Evolutionary conservation across 2,797 vertebrate species (phyloP).

Genomic region (Morelia viridis): DNA sequence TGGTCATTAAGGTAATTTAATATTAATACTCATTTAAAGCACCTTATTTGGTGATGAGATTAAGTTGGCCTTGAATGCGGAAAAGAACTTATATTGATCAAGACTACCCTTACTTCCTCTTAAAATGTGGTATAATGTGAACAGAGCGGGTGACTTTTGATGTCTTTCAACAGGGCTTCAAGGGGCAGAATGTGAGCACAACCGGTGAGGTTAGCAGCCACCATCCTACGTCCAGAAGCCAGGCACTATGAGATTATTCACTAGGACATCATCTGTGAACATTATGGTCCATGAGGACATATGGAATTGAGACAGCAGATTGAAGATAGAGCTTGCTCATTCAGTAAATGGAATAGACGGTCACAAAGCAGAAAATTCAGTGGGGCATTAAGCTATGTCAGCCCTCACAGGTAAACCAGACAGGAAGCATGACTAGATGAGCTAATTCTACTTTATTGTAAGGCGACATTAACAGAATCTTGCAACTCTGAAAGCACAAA

Average conservation of each 20-base stretch:
- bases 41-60: conserved; percentile 12
- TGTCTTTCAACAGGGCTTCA: not conserved
- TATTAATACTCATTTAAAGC: conserved; percentile 22
- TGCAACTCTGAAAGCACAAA: no score
- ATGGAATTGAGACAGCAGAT: no score
- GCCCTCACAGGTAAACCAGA: not conserved
- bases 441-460: not conserved
- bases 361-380: no score
- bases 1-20: conserved; percentile 19
- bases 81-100: not conserved
- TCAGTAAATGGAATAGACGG: no score
- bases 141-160: not conserved
- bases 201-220: not conserved
- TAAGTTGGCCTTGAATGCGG: not conserved
- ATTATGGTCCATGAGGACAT: no score
- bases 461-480: not conserved
- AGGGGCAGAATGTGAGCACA: not conserved
- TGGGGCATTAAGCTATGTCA: not conserved
- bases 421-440: not conserved
- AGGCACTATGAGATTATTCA: not conserved
- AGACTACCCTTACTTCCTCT: not conserved
- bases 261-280: not conserved
- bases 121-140: not conserved
- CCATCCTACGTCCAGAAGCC: not conserved
- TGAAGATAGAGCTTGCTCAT: no score